Evolutionary conservation across 2,888 invertebrate genomes (phyloP).

Genomic region (Tubulanus polymorphus): DNA sequence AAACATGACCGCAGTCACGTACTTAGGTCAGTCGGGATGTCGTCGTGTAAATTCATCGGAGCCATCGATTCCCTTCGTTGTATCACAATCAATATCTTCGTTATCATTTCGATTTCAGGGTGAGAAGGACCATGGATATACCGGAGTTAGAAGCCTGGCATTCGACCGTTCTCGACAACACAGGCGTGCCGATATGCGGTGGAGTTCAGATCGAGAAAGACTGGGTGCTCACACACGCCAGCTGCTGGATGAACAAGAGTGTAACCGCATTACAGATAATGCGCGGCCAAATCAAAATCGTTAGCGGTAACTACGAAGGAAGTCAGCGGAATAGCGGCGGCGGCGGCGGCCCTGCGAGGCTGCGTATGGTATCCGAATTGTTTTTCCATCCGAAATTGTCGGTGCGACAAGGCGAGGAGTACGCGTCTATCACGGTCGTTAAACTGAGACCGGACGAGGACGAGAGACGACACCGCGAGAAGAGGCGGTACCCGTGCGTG

Average conservation of each 20-base stretch:
- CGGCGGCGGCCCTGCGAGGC: too few relatives aligned
- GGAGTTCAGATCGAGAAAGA: background rate
- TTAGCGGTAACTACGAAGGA: background rate
- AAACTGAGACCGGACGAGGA: background rate
- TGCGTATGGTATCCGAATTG: background rate
- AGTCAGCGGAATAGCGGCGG: background rate
- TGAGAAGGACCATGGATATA: too few relatives aligned
- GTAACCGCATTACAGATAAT: background rate
- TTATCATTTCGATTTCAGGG: too few relatives aligned
- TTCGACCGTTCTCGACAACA: background rate
- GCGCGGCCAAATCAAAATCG: background rate
- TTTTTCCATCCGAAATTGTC: background rate
- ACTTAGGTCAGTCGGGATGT: too few relatives aligned
- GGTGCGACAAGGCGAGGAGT: background rate
- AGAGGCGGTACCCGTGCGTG: too few relatives aligned
- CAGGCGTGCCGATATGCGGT: background rate
- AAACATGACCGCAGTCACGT: too few relatives aligned
- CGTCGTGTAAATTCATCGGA: too few relatives aligned
- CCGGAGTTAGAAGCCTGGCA: background rate
- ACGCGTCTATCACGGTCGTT: background rate
- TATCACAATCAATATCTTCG: too few relatives aligned
- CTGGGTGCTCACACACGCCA: conserved; percentile 2
- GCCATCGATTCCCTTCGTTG: too few relatives aligned
- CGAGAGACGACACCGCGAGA: too few relatives aligned
- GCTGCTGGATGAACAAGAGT: conserved; percentile 1